Conservation (phyloP, 2,888 invertebrate genomes). For the Megaustenia siamemsis region DNA sequence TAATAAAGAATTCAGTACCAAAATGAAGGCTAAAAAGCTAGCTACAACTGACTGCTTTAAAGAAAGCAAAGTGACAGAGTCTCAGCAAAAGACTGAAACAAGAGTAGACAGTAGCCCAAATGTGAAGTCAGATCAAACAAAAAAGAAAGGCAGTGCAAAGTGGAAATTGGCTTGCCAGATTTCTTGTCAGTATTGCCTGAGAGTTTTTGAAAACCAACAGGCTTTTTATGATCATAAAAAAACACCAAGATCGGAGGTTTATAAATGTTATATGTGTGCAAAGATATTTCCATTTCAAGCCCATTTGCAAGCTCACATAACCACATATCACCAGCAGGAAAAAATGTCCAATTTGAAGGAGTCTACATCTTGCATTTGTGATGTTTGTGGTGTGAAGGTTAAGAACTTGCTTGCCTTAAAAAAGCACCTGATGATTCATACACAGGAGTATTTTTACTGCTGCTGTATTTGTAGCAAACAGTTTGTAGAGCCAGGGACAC, state of each 20-base stretch:
- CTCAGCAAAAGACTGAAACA: not conserved
- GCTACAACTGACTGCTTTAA: not conserved
- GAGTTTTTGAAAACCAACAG: conserved; percentile 38
- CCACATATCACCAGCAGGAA: not conserved
- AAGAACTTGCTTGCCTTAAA: conserved; percentile 45
- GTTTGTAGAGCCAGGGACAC: conserved; percentile 31
- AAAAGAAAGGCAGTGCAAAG: conserved; percentile 36
- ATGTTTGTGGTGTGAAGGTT: conserved; percentile 33
- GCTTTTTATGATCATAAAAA: conserved; percentile 39
- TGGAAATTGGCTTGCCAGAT: conserved; percentile 28
- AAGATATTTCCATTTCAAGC: conserved; percentile 41
- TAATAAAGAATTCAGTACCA: not conserved
- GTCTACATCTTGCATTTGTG: conserved; percentile 13
- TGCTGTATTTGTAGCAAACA: conserved; percentile 48
- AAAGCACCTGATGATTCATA: conserved; percentile 52
- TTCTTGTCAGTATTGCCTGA: conserved; percentile 38
- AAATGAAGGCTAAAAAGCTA: not conserved
- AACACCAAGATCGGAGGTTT: not conserved
- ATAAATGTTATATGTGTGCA: conserved; percentile 22
- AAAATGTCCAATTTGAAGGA: conserved; percentile 7
- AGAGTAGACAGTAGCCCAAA: not conserved
- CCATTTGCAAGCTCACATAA: conserved; percentile 40
- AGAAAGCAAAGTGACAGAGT: not conserved
- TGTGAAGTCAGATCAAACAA: not conserved
- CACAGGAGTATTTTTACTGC: conserved; percentile 38